Evolutionary conservation across 2,888 invertebrate genomes (phyloP), one percentile per base, ranked within the genome.

Genomic region (Odontocolon sp.): DNA sequence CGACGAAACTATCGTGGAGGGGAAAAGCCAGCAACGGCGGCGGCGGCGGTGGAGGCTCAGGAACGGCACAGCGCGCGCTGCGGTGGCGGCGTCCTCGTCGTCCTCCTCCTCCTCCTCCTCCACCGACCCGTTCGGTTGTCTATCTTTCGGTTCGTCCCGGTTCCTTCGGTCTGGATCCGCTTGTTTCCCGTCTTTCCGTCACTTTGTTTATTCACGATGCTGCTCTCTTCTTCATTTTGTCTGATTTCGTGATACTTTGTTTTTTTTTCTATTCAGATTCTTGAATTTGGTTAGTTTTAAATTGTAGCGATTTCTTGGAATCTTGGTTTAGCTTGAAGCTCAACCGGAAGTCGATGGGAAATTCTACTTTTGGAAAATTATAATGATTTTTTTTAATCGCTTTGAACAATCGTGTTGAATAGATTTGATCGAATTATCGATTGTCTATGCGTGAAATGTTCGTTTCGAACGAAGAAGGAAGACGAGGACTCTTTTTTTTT

Each of bases 51-150:
- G 73, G 77, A 66, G 72, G 75, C 59, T 77, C 16, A 14, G 40
- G 16, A 5, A 54, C 45, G 56, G 69, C 47, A 47, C 67, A 67
- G 70, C 70, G 75, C 75, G 64, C 72, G 73, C 54, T 73, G 67
- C 73, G 61, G 52, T 50, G 66, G 79, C 79, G 81, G 78, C 73
- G 79, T 72, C 63, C 54, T 54, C 79, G 78, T 80, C 82, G 80
- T 77, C 14, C 33, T 42, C 42, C 38, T 54, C 54, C 6, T 33
- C 14, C 57, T 63, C 75, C 47, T 31, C 66, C 47, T 33, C 57
- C 78, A 80, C 77, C 78, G 67, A 70, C 80, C 81, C 78, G 80
- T 80, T 76, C 45, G 80, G 36, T 28, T 50, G 67, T 64, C 64
- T 63, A 23, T 71, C 52, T 71, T 26, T 54, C 63, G 67, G 38